Percentiles rank a stretch among this genome's conserved stretches.
Conservation (phyloP, 1,140 invertebrate genomes). For the Bombus affinis region DNA sequence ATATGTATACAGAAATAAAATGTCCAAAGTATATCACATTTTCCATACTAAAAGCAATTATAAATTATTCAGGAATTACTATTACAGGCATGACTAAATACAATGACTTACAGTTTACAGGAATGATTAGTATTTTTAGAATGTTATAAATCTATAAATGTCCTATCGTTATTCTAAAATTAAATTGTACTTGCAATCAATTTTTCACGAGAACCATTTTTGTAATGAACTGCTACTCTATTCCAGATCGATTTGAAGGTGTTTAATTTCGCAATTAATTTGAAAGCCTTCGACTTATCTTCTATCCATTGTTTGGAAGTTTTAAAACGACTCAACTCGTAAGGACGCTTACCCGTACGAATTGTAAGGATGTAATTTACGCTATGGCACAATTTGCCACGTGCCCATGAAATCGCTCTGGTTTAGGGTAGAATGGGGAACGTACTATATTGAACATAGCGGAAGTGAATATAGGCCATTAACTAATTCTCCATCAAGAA, state of each 20-base stretch:
- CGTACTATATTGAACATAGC: not conserved
- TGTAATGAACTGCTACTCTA: no score
- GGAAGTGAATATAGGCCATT: constrained; percentile 50
- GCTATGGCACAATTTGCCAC: not conserved
- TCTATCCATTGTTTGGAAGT: not conserved
- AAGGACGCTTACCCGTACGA: not conserved
- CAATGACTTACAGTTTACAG: no score
- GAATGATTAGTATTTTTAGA: no score
- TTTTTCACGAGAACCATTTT: no score
- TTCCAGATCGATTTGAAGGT: not conserved
- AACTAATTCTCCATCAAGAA: constrained; percentile 3
- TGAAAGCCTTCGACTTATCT: not conserved
- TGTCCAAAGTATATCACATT: no score
- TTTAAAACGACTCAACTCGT: not conserved
- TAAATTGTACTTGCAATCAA: no score
- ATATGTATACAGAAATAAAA: no score
- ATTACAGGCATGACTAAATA: no score
- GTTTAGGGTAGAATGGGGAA: not conserved
- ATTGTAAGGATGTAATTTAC: not conserved
- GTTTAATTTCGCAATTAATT: not conserved
- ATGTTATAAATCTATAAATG: no score
- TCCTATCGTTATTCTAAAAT: no score
- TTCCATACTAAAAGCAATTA: no score
- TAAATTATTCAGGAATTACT: no score
- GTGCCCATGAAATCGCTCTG: constrained; percentile 27